These are phyloP conservation scores for Invenusta paracnida DNA, from an alignment of 2,888 invertebrate species.

Conservation along the genomic window DNA sequence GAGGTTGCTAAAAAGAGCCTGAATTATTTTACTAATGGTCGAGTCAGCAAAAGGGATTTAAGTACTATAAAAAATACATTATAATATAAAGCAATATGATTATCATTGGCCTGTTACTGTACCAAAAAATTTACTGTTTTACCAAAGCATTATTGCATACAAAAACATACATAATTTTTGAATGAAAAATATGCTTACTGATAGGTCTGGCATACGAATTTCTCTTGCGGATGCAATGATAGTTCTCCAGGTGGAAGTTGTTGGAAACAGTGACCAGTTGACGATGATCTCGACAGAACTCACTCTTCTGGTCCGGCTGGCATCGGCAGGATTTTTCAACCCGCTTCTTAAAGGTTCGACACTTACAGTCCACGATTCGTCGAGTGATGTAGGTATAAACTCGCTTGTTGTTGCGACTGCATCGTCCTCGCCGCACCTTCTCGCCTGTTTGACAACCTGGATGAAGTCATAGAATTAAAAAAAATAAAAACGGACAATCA, in stretches of 20 bases:
- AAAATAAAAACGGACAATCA: background rate
- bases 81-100: too few relatives aligned
- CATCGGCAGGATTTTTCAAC: background rate
- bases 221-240: background rate
- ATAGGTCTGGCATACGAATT: background rate
- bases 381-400: background rate
- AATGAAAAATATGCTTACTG: background rate
- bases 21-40: too few relatives aligned
- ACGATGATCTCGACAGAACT: background rate
- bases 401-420: background rate
- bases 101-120: too few relatives aligned
- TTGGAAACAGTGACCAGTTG: background rate
- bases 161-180: background rate
- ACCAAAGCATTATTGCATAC: background rate
- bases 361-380: background rate
- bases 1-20: too few relatives aligned
- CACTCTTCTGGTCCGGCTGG: background rate
- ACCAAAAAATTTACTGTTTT: background rate
- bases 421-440: background rate
- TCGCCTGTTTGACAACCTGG: background rate
- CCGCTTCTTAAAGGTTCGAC: background rate
- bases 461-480: too few relatives aligned
- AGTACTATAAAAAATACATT: too few relatives aligned
- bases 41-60: too few relatives aligned
- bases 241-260: background rate